These are phyloP conservation scores for Catotricha subobsoleta DNA, from an alignment of 2,888 invertebrate genomes.

Conservation along the genomic window DNA sequence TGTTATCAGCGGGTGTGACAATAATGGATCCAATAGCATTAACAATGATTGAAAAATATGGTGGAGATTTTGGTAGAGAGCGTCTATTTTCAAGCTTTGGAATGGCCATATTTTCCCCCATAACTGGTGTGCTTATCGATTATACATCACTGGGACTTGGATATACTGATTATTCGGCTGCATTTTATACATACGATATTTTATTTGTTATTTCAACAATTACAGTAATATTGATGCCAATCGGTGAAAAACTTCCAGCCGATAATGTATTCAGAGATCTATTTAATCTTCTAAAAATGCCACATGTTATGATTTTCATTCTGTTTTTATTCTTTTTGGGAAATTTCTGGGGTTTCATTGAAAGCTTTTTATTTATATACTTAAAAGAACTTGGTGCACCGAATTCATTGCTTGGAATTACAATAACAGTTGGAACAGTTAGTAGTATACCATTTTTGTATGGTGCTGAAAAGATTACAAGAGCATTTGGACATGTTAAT, in stretches of 20 bases:
- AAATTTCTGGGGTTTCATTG: constrained; percentile 77
- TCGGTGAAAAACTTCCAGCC: constrained; percentile 58
- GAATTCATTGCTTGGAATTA: constrained; percentile 66
- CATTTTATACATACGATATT: constrained; percentile 66
- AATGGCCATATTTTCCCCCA: constrained; percentile 66
- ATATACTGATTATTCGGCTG: constrained; percentile 71
- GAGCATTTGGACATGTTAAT: constrained; percentile 64
- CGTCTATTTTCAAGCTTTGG: constrained; percentile 63
- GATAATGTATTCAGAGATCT: constrained; percentile 62
- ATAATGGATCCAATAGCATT: constrained; percentile 78
- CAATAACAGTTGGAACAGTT: constrained; percentile 67
- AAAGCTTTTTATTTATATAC: constrained; percentile 73
- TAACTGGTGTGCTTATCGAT: constrained; percentile 63
- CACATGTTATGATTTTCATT: constrained; percentile 63
- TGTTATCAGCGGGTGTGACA: constrained; percentile 68
- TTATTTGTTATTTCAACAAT: constrained; percentile 53
- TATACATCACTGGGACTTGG: constrained; percentile 36
- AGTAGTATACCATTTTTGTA: constrained; percentile 72
- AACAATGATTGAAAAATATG: constrained; percentile 67
- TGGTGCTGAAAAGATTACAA: constrained; percentile 66
- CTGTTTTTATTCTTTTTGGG: constrained; percentile 66
- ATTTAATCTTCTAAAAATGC: constrained; percentile 55
- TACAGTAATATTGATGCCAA: constrained; percentile 57
- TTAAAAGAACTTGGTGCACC: constrained; percentile 68
- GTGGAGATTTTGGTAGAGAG: constrained; percentile 66